phyloP scores from a whole-genome alignment of 1,140 invertebrate species.

The Zophobas morio region DNA sequence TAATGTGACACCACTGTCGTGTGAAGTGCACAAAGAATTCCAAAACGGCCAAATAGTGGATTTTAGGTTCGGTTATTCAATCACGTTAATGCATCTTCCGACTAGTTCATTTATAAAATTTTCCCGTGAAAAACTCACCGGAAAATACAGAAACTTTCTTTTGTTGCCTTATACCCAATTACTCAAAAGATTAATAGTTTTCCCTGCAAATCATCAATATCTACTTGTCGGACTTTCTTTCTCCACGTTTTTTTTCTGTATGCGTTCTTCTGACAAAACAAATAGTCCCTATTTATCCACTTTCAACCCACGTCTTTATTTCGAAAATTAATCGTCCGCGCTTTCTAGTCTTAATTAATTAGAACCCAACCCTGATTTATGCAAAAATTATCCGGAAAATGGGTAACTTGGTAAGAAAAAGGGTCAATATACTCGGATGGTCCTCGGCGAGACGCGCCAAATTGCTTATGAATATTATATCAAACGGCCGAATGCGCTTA shows the following conservation, averaged over 20 bases:
- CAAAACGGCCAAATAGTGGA: no score
- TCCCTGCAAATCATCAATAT: constrained; percentile 42
- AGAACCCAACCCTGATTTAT: constrained; percentile 28
- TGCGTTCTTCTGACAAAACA: constrained; percentile 16
- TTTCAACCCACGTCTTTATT: constrained; percentile 40
- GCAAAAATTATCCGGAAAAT: constrained; percentile 33
- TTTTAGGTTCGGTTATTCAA: not conserved
- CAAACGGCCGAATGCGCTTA: constrained; percentile 28
- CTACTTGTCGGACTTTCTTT: constrained; percentile 36
- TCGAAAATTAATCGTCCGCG: constrained; percentile 22
- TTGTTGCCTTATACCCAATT: constrained; percentile 42
- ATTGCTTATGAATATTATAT: constrained; percentile 39
- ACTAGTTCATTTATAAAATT: constrained; percentile 33
- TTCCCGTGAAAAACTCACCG: constrained; percentile 12
- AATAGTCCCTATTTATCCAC: constrained; percentile 42
- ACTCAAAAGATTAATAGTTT: constrained; percentile 43
- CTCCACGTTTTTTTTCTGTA: constrained; percentile 11
- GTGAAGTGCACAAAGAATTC: no score
- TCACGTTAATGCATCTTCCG: constrained; percentile 24
- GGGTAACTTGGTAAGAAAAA: not conserved
- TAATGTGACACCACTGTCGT: no score
- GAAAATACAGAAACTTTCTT: constrained; percentile 39
- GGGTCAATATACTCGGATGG: not conserved
- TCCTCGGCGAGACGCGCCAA: not conserved
- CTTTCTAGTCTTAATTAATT: constrained; percentile 20